Evolutionary conservation across 2,888 invertebrate species (phyloP).

Genomic region (Syritta pipiens): DNA sequence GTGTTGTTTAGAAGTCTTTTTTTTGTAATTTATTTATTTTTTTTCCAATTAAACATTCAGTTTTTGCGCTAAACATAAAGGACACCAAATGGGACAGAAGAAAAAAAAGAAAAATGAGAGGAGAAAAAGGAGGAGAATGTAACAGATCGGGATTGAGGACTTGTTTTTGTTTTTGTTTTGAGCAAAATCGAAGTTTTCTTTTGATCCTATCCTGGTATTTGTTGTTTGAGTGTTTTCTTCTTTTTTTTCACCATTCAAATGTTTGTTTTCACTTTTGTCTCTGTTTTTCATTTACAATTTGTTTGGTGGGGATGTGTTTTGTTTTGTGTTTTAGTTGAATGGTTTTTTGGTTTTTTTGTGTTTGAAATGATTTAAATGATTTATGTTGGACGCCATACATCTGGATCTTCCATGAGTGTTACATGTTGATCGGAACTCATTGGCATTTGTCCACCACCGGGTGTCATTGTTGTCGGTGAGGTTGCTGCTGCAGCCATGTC

Average conservation of each 20-base stretch:
- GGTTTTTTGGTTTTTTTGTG: conserved; percentile 16
- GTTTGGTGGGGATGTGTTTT: conserved; percentile 69
- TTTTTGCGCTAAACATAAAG: conserved; percentile 54
- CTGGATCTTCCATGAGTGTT: conserved; percentile 94
- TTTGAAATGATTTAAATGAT: conserved; percentile 74
- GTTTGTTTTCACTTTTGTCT: neutral
- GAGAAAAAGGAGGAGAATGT: neutral
- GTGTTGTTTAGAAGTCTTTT: conserved; percentile 30
- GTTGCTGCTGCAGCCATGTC: conserved; percentile 91
- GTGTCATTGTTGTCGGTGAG: conserved; percentile 83
- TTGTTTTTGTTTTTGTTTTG: conserved; percentile 31
- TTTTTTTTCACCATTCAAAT: conserved; percentile 26
- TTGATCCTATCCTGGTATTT: conserved; percentile 12
- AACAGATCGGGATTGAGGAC: conserved; percentile 23
- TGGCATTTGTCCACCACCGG: conserved; percentile 80
- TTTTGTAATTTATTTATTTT: too few relatives aligned
- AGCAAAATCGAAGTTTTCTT: conserved; percentile 32
- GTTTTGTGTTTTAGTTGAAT: conserved; percentile 45
- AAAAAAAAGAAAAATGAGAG: conserved; percentile 11
- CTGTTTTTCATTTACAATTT: conserved; percentile 31
- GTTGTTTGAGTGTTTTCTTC: neutral
- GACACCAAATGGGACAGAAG: conserved; percentile 45
- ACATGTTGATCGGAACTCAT: conserved; percentile 83
- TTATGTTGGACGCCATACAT: conserved; percentile 96
- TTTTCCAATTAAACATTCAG: conserved; percentile 24